These are phyloP conservation scores for Aproaerema taeniolella DNA, from an alignment of 2,888 invertebrate genomes.

Conservation along the genomic window DNA sequence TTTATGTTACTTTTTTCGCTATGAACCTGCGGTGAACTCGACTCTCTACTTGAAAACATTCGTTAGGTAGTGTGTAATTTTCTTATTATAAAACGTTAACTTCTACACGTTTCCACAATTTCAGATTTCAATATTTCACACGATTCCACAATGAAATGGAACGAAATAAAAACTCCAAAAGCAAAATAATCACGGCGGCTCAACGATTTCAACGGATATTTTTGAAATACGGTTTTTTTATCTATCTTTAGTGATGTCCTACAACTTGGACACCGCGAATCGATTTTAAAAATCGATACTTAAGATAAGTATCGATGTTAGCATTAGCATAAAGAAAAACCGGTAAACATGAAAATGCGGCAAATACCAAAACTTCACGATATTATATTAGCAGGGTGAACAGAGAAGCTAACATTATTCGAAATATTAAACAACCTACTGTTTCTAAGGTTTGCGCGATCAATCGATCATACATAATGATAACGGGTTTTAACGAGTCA, in stretches of 20 bases:
- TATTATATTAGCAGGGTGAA: no score
- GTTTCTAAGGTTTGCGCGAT: no score
- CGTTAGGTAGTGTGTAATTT: slow-evolving; percentile 21
- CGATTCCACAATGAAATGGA: no score
- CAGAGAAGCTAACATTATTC: no score
- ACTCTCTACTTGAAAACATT: slow-evolving; percentile 48
- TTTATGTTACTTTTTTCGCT: slow-evolving; percentile 36
- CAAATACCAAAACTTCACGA: no score
- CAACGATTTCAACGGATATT: slow-evolving; percentile 37
- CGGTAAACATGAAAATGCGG: neutral
- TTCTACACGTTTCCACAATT: neutral
- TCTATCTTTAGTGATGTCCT: neutral
- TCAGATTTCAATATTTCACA: slow-evolving; percentile 22
- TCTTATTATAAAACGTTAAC: neutral
- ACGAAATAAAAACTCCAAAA: slow-evolving; percentile 26
- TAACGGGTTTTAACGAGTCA: no score
- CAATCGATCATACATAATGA: no score
- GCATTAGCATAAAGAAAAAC: neutral
- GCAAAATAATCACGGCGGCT: slow-evolving; percentile 22
- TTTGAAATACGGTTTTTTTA: slow-evolving; percentile 13
- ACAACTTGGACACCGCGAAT: neutral
- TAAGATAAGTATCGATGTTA: neutral
- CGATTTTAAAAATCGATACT: neutral
- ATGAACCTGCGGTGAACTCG: slow-evolving; percentile 32
- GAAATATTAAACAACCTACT: no score